Base-by-base conservation (phyloP, 2,888 invertebrate genomes). In the Elgonia sp. region DNA sequence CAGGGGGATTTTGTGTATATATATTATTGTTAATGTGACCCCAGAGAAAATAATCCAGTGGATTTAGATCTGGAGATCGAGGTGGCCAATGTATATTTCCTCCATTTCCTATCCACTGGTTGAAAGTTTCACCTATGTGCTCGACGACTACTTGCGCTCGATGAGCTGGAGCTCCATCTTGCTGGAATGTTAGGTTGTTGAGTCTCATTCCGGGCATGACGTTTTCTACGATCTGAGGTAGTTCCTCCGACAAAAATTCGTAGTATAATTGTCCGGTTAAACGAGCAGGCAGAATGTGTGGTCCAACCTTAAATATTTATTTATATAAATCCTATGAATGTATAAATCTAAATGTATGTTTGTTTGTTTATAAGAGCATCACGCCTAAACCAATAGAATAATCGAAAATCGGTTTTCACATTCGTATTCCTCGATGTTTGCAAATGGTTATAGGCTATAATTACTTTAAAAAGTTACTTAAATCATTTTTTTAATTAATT, bases 131-230 rank as follows among this genome's bases (percentile, higher is more conserved):
- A 14, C 16, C 16, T 16, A 50, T 5, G 14, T 14, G 16, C 16
- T 50, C 14, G 16, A 14, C 16, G 7, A 50, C 50, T 8, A 14
- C 14, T 10, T 16, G 14, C 10, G 10, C 5, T 10, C 50, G 50
- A 50, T 50, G 50, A 8, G 50, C 50, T 5, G 50, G 50, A 50
- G 69, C 79, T 7, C 69, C 79, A 18, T 79, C 79, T 7, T 79
- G 67, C 40, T 79, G 79, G 46, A 18, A 79, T 18, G 69, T 79
- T 0, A 69, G 0, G 0, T 42, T 14, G 6, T 50, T 37, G 7
- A 50, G 10, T 2, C 21, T 21, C 0, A 55, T 0, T 16, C 10
- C 14, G 2, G 67, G 55, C 21, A 9, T 9, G 1, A 6, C 37
- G 1, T 16, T 46, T 14, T 46, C 14, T 1, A 76, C 0, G 0